Evolutionary conservation across 2,797 vertebrate species (phyloP).

Genomic region (Enoplosus armatus): DNA sequence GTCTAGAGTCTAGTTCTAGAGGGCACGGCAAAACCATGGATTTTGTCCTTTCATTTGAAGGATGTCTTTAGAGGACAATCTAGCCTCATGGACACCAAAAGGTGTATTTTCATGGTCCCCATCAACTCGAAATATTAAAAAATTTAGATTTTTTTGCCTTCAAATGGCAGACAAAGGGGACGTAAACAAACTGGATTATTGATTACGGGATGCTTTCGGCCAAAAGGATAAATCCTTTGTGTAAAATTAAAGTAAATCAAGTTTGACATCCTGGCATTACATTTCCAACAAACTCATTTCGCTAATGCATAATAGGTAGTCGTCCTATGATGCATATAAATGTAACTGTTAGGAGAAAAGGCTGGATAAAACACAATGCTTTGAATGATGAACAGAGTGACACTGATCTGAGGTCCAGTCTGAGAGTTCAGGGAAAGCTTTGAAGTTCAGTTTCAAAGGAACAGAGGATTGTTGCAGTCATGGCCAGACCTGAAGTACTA

Average conservation of each 20-base stretch:
- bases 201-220: not conserved
- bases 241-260: slow-evolving; percentile 12
- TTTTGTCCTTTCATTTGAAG: not conserved
- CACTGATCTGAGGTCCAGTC: slow-evolving; percentile 45
- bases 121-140: not conserved
- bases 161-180: not conserved
- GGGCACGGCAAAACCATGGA: too few species aligned
- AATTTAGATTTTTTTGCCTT: not conserved
- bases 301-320: not conserved
- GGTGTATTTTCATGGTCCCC: not conserved
- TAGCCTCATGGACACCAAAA: not conserved
- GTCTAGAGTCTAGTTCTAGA: not conserved
- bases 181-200: slow-evolving; percentile 13
- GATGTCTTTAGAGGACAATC: not conserved
- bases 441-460: slow-evolving; percentile 63
- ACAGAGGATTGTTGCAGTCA: slow-evolving; percentile 15
- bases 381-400: slow-evolving; percentile 37
- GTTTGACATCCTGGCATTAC: slow-evolving; percentile 3
- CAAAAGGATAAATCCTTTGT: slow-evolving; percentile 10
- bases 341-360: slow-evolving; percentile 7
- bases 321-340: not conserved
- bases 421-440: slow-evolving; percentile 43
- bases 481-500: slow-evolving; percentile 11
- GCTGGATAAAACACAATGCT: slow-evolving; percentile 26
- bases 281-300: slow-evolving; percentile 17